Conservation (phyloP, 2,888 invertebrate genomes). For the Gastracanthus pulcherrimus region DNA sequence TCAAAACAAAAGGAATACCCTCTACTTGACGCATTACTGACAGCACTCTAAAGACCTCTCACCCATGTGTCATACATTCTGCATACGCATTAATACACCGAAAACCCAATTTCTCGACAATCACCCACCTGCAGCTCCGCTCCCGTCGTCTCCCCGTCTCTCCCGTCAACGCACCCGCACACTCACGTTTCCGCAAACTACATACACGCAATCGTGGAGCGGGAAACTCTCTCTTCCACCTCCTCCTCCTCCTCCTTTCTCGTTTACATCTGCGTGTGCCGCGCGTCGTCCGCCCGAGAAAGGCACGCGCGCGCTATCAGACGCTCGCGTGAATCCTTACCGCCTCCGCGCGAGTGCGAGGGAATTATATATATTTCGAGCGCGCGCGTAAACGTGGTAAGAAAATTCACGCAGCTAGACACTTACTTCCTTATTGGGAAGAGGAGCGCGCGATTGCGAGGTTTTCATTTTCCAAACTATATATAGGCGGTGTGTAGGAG, state of each 20-base stretch:
- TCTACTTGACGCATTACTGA: no score
- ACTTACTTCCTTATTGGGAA: background rate
- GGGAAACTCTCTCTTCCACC: background rate
- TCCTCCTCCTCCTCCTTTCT: background rate
- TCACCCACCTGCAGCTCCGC: no score
- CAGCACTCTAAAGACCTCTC: background rate
- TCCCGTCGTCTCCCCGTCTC: background rate
- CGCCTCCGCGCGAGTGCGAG: no score
- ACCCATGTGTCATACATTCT: no score
- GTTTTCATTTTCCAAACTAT: background rate
- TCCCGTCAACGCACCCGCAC: background rate
- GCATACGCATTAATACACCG: no score
- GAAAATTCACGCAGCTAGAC: no score
- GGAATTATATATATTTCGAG: background rate
- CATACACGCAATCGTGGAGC: background rate
- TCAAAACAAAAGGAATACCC: no score
- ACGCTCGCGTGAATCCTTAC: background rate
- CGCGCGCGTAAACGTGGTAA: background rate
- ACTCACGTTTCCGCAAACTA: background rate
- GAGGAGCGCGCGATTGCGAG: background rate
- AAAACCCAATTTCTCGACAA: no score
- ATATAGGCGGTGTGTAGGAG: no score
- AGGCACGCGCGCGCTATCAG: slow-evolving; percentile 11
- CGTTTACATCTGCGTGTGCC: background rate
- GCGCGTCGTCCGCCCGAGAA: background rate